A percentile compares a stretch with the other conserved stretches of the same genome.
phyloP scores from a whole-genome alignment of 2,797 vertebrate species.

The Pogoniulus pusillus region DNA sequence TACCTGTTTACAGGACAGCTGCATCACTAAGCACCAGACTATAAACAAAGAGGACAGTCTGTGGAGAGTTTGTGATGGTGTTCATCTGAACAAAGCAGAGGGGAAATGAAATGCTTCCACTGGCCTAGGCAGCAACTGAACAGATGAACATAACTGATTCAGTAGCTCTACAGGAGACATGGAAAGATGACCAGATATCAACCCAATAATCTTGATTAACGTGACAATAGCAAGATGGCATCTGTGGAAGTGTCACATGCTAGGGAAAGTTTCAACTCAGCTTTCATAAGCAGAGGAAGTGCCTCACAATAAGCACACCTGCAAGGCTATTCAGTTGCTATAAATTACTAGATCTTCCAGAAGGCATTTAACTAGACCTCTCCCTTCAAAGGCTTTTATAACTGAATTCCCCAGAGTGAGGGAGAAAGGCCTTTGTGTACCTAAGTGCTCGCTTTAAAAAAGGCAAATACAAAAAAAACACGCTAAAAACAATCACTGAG shows the following conservation, averaged over 20 bases:
- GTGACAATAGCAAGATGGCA: neutral
- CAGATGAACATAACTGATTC: neutral
- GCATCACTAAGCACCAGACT: neutral
- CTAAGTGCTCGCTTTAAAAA: neutral
- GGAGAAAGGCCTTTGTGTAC: neutral
- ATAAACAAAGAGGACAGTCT: neutral
- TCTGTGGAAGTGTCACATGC: neutral
- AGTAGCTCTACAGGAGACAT: neutral
- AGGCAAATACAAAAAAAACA: neutral
- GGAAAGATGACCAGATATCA: neutral
- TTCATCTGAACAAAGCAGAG: neutral
- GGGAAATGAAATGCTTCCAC: neutral
- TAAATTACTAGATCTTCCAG: neutral
- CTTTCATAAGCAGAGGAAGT: neutral
- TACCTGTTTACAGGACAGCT: neutral
- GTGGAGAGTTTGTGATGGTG: neutral
- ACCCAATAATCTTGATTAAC: neutral
- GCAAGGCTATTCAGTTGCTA: neutral
- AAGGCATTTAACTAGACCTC: neutral
- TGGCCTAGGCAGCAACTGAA: neutral
- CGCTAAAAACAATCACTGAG: neutral
- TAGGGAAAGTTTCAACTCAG: neutral
- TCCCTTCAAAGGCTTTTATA: neutral
- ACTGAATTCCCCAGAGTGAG: neutral
- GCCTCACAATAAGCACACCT: neutral